Base-by-base conservation (phyloP, 2,113 vertebrate genomes). In the Forbesichthys papilliferus region DNA sequence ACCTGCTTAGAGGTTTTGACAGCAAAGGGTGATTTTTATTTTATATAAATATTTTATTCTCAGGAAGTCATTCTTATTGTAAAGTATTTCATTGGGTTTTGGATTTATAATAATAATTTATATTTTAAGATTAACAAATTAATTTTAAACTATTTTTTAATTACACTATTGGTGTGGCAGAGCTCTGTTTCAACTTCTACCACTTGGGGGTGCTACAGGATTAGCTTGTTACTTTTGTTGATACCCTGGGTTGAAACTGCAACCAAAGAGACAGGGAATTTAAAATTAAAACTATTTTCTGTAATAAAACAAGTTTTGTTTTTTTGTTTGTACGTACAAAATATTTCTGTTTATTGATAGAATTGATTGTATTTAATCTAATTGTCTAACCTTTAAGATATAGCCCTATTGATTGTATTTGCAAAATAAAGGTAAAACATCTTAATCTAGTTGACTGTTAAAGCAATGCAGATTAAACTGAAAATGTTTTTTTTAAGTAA, bases 171-270 rank as follows among this genome's bases (percentile, higher is more conserved):
- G 9, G n/a, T 56, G 20, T 20, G 54, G 34, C 36, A 42, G 36
- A 42, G 6, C 5, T 5, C 0, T 5, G 11, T 52, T 13, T 48
- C 4, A 9, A n/a, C 46, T 2, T 27, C 47, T 61, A 47, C 82
- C 86, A 80, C 74, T 11, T 64, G 84, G 58, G 67, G 75, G 76
- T 0, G 53, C 9, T 81, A 52, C 48, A 47, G 49, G 62, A 61
- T 34, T 34, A 9, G 52, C 6, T 20, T 12, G 3, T 42, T 61
- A n/a, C 46, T 48, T 12, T 11, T 8, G 42, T 14, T 42, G 18
- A 48, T 20, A 20, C 14, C 42, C 8, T n/a, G 11, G 53, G 8
- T 58, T 10, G 12, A 58, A 33, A 58, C 9, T 58, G 16, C 11
- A 16, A 18, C 36, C 36, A 11, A 0, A 7, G n/a, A 54, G 52